Evolutionary conservation across 2,797 vertebrate genomes (phyloP).

Genomic region (Thunnus albacares): DNA sequence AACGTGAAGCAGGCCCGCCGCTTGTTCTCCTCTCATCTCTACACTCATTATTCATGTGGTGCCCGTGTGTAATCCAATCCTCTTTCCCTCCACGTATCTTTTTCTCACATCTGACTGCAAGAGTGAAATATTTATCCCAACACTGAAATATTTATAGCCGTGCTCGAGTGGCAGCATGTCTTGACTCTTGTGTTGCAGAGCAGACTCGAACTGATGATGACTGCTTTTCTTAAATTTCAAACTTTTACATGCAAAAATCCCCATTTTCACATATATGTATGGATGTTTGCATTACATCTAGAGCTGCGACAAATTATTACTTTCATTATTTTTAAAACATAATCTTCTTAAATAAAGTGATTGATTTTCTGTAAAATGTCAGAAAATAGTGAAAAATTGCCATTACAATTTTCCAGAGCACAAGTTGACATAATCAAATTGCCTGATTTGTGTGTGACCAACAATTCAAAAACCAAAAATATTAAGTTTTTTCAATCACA

Average conservation of each 20-base stretch:
- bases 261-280: neutral
- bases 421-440: neutral
- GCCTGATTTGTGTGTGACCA: neutral
- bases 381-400: neutral
- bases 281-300: neutral
- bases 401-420: neutral
- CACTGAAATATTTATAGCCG: slow-evolving; percentile 82
- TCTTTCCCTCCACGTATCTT: slow-evolving; percentile 58
- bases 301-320: neutral
- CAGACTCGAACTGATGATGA: slow-evolving; percentile 4
- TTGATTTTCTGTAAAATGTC: neutral
- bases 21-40: slow-evolving; percentile 74
- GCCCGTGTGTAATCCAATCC: slow-evolving; percentile 63
- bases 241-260: neutral
- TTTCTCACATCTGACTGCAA: slow-evolving; percentile 76
- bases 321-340: neutral
- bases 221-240: neutral
- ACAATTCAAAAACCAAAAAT: no score
- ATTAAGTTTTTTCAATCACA: neutral
- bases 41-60: slow-evolving; percentile 74
- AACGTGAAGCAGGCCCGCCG: slow-evolving; percentile 31
- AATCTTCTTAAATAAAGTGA: neutral
- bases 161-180: slow-evolving; percentile 49
- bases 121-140: slow-evolving; percentile 83
- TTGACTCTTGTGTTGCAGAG: slow-evolving; percentile 41